Base-by-base conservation (phyloP, 2,113 vertebrate genomes). In the Nycticebus coucang region DNA sequence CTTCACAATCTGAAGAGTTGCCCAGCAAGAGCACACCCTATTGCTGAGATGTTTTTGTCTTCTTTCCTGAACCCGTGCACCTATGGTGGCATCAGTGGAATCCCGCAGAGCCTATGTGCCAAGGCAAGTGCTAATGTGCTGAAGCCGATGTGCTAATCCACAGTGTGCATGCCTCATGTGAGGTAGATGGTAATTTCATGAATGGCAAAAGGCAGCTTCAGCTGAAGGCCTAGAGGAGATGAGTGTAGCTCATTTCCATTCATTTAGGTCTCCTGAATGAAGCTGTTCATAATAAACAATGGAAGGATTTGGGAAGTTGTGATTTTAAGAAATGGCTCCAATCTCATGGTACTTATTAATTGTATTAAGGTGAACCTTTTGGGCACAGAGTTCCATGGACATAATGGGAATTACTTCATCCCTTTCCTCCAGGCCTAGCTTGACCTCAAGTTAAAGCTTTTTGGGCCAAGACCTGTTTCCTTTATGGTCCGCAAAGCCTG, bases 71-170 rank as follows among this genome's bases (percentile, higher is more conserved):
- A 92, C 94, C 91, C 69, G 66, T 62, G 30, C 72, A n/a, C 60
- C 12, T 86, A 5, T 14, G 53, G 0, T 3, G 50, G 87, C 30
- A 22, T 92, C 0, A 19, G n/a, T 57, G 91, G 95, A 88, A 74
- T 93, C 96, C 95, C 59, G 33, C 72, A 10, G 93, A 57, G 92
- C 80, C 95, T 62, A 12, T 59, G 33, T 45, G 91, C 81, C n/a
- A 77, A 22, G 14, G 97, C 94, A 95, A 97, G 96, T 91, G 85
- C 90, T 95, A 35, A 55, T 55, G 55, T 55, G 55, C 55, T 14
- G 13, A 37, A 22, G 41, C 41, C 30, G 30, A 64, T 89, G 57
- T 94, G 50, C 92, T 77, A 89, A 88, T 96, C 59, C 37, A 50
- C 91, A 26, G 37, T 22, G 89, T 33, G 80, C 17, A 7, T 83